phyloP scores from a whole-genome alignment of 64 coral and sea anemone genomes.

The Dendrophyllia cribrosa region DNA sequence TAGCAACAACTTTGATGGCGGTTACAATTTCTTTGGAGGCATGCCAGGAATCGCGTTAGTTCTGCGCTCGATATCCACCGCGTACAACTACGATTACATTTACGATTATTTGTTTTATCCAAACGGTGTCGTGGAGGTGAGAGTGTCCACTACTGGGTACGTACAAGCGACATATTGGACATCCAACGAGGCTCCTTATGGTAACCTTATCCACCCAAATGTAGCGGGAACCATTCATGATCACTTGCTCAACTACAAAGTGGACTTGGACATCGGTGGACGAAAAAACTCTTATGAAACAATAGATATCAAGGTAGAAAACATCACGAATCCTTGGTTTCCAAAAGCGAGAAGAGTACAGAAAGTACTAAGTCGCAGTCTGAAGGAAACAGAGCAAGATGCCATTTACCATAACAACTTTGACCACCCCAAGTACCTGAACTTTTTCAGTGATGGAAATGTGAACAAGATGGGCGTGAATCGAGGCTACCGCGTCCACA shows the following conservation, averaged over 20 bases:
- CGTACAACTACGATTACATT: conserved; percentile 83
- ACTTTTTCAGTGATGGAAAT: conserved; percentile 54
- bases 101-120: conserved; percentile 84
- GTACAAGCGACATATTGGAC: conserved; percentile 60
- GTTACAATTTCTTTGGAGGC: conserved; percentile 85
- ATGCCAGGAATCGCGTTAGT: conserved; percentile 55
- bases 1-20: conserved; percentile 66
- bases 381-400: conserved; percentile 71
- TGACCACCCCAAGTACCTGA: conserved; percentile 72
- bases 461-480: conserved; percentile 26
- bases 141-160: conserved; percentile 64
- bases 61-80: conserved; percentile 56
- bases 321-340: conserved; percentile 58
- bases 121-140: conserved; percentile 74
- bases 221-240: conserved; percentile 64
- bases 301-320: conserved; percentile 50
- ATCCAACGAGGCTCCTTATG: conserved; percentile 24
- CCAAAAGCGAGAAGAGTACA: conserved; percentile 20
- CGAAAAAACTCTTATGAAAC: conserved; percentile 68
- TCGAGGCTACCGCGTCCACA: conserved; percentile 68
- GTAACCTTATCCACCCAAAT: conserved; percentile 1
- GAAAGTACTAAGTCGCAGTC: conserved; percentile 33
- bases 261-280: conserved; percentile 72
- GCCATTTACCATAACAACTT: conserved; percentile 71
- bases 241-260: conserved; percentile 74